A percentile compares a stretch with the other conserved stretches of the same genome.
phyloP scores from a whole-genome alignment of 2,797 vertebrate genomes.

The Myripristis jacobus region DNA sequence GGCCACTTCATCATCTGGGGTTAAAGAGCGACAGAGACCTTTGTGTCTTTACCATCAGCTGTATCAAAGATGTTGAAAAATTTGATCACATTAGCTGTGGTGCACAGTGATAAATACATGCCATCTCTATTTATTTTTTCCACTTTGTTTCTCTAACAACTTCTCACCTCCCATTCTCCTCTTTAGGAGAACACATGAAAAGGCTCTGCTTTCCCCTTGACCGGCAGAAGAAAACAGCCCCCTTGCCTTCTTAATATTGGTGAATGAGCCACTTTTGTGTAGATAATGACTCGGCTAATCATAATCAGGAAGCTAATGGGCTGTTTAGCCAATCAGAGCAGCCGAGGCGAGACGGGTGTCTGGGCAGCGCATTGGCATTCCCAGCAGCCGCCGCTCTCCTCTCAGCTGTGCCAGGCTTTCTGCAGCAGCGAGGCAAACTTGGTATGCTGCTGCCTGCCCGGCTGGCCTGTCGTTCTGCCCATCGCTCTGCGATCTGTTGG shows the following conservation, averaged over 20 bases:
- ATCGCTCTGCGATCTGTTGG: constrained; percentile 1
- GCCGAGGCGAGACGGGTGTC: constrained; percentile 65
- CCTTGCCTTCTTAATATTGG: constrained; percentile 68
- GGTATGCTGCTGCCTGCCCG: constrained; percentile 70
- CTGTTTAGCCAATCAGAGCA: constrained; percentile 80
- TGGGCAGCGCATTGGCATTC: constrained; percentile 77
- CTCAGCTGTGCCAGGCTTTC: constrained; percentile 60
- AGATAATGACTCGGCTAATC: constrained; percentile 83
- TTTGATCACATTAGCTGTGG: constrained; percentile 47
- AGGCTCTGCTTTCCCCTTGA: constrained; percentile 57
- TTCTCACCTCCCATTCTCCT: constrained; percentile 39
- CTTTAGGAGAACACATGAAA: constrained; percentile 39
- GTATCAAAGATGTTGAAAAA: constrained; percentile 38
- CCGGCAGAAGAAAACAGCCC: constrained; percentile 59
- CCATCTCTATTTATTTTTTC: background rate
- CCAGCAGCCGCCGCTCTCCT: constrained; percentile 67
- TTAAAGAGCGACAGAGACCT: constrained; percentile 56
- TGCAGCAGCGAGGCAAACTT: constrained; percentile 63
- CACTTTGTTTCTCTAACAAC: constrained; percentile 61
- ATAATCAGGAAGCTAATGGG: constrained; percentile 83
- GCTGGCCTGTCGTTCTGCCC: constrained; percentile 60
- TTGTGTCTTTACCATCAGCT: constrained; percentile 47
- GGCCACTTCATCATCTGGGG: constrained; percentile 51
- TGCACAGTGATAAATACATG: constrained; percentile 51
- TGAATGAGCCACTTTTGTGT: constrained; percentile 77